A percentile compares a stretch with the other conserved stretches of the same genome.
Evolutionary conservation across 1,140 invertebrate genomes (phyloP).

Genomic region (Sycophila sp.): DNA sequence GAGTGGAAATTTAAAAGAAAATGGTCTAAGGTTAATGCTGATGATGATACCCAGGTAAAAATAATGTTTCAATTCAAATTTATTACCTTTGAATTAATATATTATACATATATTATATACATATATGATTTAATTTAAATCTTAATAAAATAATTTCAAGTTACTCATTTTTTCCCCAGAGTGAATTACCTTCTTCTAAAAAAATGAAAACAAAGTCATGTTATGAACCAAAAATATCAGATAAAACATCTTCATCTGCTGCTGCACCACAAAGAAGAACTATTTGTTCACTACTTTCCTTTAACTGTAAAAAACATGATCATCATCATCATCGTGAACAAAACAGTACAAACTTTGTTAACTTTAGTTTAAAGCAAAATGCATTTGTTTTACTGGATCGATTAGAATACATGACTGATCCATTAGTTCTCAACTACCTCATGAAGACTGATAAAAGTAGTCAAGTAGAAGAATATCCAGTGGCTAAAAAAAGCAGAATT

Average conservation of each 20-base stretch:
- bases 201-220: conserved; percentile 6
- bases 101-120: not conserved
- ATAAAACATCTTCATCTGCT: not conserved
- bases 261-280: not conserved
- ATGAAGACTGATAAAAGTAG: conserved; percentile 7
- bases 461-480: not conserved
- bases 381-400: conserved; percentile 1
- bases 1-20: conserved; percentile 40
- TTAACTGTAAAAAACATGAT: conserved; percentile 21
- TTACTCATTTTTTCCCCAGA: too few species aligned
- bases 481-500: not conserved
- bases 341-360: not conserved
- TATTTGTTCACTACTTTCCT: conserved; percentile 29
- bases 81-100: not conserved
- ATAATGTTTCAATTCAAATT: not conserved
- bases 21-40: not conserved
- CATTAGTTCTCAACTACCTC: not conserved
- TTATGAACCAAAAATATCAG: not conserved
- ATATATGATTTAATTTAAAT: too few species aligned
- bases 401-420: conserved; percentile 27
- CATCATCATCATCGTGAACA: not conserved
- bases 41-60: conserved; percentile 15
- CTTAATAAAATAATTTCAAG: not conserved
- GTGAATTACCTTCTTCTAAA: not conserved
- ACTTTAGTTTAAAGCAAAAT: not conserved